Conservation (phyloP, 2,113 vertebrate genomes). For the Lutjanus erythropterus region DNA sequence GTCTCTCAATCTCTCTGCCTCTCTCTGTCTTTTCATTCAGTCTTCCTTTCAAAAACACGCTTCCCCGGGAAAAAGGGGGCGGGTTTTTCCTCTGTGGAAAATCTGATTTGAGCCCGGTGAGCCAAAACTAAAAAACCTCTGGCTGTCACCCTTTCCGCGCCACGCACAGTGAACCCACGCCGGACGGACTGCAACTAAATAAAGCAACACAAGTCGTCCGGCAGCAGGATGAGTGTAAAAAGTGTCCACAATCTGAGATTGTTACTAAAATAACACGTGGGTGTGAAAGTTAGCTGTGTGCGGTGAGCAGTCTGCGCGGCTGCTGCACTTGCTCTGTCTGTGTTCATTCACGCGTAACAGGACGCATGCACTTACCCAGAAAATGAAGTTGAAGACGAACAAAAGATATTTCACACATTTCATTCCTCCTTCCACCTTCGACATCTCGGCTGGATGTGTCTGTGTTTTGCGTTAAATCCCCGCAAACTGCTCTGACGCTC, state of each 20-base stretch:
- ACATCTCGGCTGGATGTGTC: slow-evolving; percentile 80
- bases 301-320: not conserved
- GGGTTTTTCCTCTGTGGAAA: slow-evolving; percentile 86
- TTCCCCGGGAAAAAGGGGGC: slow-evolving; percentile 76
- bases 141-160: slow-evolving; percentile 66
- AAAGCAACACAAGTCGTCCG: not conserved
- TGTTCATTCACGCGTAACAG: slow-evolving; percentile 16
- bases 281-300: slow-evolving; percentile 7
- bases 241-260: not conserved
- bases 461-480: slow-evolving; percentile 1
- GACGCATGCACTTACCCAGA: slow-evolving; percentile 90
- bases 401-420: slow-evolving; percentile 94
- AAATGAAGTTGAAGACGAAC: slow-evolving; percentile 94
- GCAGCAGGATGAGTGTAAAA: not conserved
- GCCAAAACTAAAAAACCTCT: slow-evolving; percentile 64
- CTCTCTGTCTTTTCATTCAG: slow-evolving; percentile 74
- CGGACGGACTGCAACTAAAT: not conserved
- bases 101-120: slow-evolving; percentile 81
- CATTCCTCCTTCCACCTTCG: slow-evolving; percentile 90
- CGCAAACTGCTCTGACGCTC: not conserved
- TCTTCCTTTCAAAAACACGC: slow-evolving; percentile 81
- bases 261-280: slow-evolving; percentile 36
- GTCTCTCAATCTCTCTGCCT: slow-evolving; percentile 30
- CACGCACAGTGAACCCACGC: slow-evolving; percentile 31
- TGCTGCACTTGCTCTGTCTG: slow-evolving; percentile 66